Base-by-base conservation (phyloP, 2,113 vertebrate species). In the Sander vitreus region DNA sequence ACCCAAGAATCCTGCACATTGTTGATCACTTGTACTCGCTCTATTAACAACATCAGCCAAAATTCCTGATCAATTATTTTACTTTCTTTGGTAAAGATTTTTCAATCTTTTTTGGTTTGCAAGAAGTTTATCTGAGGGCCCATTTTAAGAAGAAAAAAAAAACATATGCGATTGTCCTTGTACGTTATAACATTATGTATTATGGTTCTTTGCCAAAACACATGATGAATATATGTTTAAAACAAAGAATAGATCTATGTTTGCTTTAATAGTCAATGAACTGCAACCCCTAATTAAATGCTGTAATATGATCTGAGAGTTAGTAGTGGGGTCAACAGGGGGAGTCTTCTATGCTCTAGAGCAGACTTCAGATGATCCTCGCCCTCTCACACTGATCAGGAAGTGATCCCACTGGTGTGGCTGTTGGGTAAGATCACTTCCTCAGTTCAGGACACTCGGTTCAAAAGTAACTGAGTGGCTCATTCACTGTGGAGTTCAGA, bases 391-490 rank as follows among this genome's bases (percentile, higher is more conserved):
- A 45, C 55, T 75, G 30, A 75, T 15, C 48, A 74, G 72, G 71
- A 64, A 51, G 21, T 23, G 30, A 80, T 57, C 23, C 48, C 43
- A 21, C 50, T 64, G 55, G 60, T 70, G 33, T 36, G 51, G 65
- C 47, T 67, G 66, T 16, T 55, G 30, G 25, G 33, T 59, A 27
- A 50, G 0, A 73, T 78, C 18, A 14, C 58, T 73, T 86, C 25
- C 65, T 25, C 23, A 73, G 78, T 64, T 75, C 57, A 55, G 18
- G 3, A 70, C 27, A 5, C 58, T 19, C 3, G 19, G 74, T 43
- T 85, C 67, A 89, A 54, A 63, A 63, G 57, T 59, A 21, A 60
- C 50, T n/a, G 67, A 83, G 70, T 10, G 43, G 25, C 59, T 79
- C 45, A 13, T 69, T 82, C 39, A 8, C 0, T 6, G 1, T 23